A percentile compares a stretch with the other conserved stretches of the same genome.
Evolutionary conservation across 2,113 vertebrate species (phyloP).

Genomic region (Ictalurus furcatus): DNA sequence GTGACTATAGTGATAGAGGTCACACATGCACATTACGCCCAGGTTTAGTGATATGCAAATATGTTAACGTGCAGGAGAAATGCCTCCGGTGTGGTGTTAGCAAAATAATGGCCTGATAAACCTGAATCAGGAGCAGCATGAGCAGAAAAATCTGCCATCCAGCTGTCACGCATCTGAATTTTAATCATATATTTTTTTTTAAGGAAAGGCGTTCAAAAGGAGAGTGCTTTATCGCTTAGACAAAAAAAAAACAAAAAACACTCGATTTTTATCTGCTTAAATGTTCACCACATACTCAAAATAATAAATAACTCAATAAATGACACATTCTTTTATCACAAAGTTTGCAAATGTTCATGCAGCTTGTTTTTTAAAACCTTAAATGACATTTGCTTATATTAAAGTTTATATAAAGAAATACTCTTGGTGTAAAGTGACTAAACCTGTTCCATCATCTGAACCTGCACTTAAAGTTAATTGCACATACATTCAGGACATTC

Average conservation of each 20-base stretch:
- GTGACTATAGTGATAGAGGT: not conserved
- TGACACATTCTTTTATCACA: not conserved
- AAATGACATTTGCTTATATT: not conserved
- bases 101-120: not conserved
- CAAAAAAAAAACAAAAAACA: too few relatives aligned
- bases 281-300: too few relatives aligned
- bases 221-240: not conserved
- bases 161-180: too few relatives aligned
- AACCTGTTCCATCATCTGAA: not conserved
- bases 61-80: not conserved
- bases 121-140: not conserved
- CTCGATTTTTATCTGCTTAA: too few relatives aligned
- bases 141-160: not conserved
- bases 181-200: too few relatives aligned
- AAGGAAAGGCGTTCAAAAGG: not conserved
- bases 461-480: not conserved
- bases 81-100: not conserved
- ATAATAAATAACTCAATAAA: not conserved
- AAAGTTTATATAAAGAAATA: too few relatives aligned
- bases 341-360: not conserved
- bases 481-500: not conserved
- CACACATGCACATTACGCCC: not conserved
- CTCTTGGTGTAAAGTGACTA: not conserved
- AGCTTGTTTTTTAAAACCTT: not conserved
- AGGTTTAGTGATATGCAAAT: not conserved